Conservation (phyloP, 1,140 invertebrate genomes). For the Steinernema feltiae region DNA sequence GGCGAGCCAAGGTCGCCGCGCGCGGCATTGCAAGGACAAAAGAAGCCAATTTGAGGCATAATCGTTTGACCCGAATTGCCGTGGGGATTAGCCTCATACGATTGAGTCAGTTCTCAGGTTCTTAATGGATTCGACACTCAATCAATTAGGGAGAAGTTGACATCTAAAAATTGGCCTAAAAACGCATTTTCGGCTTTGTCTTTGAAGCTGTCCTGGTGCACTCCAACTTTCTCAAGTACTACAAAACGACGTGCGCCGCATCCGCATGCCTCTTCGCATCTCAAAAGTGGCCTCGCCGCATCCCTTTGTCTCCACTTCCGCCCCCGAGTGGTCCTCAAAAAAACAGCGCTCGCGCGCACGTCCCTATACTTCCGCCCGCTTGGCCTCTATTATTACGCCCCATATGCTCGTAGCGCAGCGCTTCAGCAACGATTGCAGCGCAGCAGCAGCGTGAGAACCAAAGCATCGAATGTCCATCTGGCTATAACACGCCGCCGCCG, state of each 20-base stretch:
- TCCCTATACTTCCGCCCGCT: conserved; percentile 1
- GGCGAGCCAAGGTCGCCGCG: background rate
- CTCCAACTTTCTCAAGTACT: too few species aligned
- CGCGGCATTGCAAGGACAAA: background rate
- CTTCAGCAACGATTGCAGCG: background rate
- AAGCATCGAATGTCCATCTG: background rate
- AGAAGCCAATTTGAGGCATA: conserved; percentile 9
- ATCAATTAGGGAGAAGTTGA: too few species aligned
- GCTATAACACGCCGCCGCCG: too few species aligned
- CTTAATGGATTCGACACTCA: too few species aligned
- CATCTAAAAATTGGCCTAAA: background rate
- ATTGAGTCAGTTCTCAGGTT: too few species aligned
- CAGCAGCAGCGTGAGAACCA: background rate
- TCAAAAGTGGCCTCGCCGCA: background rate
- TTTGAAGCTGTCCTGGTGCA: too few species aligned
- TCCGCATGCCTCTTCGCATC: background rate
- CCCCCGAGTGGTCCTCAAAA: background rate
- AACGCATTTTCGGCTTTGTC: too few species aligned
- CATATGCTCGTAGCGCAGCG: background rate
- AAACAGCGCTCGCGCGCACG: background rate
- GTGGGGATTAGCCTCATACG: background rate
- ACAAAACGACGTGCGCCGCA: too few species aligned
- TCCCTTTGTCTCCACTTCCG: background rate
- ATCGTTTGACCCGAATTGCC: background rate
- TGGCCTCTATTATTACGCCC: background rate